Conservation (phyloP, 2,113 vertebrate genomes). For the Brienomyrus brachyistius region DNA sequence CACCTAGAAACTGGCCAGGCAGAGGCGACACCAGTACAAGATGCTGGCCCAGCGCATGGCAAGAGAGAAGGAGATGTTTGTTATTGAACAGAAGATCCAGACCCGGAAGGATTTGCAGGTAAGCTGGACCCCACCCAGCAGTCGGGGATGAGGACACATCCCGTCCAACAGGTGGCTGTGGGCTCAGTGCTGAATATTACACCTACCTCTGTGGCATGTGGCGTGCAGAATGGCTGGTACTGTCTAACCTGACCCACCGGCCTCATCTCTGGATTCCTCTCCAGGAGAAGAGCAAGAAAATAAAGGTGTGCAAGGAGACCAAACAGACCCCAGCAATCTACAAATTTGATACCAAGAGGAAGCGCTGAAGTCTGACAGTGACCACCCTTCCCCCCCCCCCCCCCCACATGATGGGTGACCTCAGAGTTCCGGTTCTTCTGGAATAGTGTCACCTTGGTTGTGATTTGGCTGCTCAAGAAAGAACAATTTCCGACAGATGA, state of each 20-base stretch:
- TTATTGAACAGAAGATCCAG: conserved; percentile 90
- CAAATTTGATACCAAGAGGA: conserved; percentile 80
- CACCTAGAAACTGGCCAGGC: conserved; percentile 66
- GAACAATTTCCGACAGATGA: neutral
- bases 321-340: conserved; percentile 75
- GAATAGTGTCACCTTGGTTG: neutral
- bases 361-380: conserved; percentile 59
- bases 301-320: conserved; percentile 85
- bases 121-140: conserved; percentile 37
- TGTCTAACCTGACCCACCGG: neutral
- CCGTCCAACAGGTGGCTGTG: neutral
- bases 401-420: neutral
- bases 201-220: neutral
- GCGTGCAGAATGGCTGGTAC: neutral
- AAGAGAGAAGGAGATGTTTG: conserved; percentile 82
- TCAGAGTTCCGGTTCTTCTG: neutral
- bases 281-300: conserved; percentile 83
- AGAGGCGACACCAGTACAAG: conserved; percentile 72
- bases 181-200: neutral
- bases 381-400: neutral
- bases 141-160: neutral
- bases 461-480: neutral
- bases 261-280: conserved; percentile 10
- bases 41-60: conserved; percentile 85
- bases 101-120: conserved; percentile 88